These are phyloP conservation scores for Euspilapteryx auroguttella DNA, from an alignment of 2,888 invertebrate species.

Conservation along the genomic window DNA sequence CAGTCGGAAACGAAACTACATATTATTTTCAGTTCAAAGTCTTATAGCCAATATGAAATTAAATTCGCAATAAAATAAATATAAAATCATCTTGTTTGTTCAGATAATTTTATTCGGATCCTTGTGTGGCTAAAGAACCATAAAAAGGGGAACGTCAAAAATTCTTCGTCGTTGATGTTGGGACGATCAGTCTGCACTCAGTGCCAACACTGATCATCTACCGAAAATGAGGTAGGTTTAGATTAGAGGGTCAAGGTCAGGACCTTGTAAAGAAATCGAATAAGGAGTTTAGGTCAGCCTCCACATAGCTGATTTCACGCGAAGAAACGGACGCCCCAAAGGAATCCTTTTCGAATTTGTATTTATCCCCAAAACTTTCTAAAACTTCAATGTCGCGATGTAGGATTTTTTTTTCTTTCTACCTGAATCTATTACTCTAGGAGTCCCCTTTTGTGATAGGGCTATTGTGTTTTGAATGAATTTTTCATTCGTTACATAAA, in stretches of 20 bases:
- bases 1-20: too few species aligned
- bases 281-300: slow-evolving; percentile 31
- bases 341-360: slow-evolving; percentile 4
- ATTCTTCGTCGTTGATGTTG: slow-evolving; percentile 31
- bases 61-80: too few species aligned
- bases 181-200: slow-evolving; percentile 29
- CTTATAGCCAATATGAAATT: too few species aligned
- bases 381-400: slow-evolving; percentile 31
- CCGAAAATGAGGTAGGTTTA: slow-evolving; percentile 43
- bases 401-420: slow-evolving; percentile 25
- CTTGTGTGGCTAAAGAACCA: too few species aligned
- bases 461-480: too few species aligned
- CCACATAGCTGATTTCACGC: slow-evolving; percentile 31
- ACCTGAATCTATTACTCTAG: slow-evolving; percentile 27
- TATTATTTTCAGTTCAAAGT: too few species aligned
- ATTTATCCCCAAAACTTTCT: slow-evolving; percentile 12
- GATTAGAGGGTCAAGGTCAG: slow-evolving; percentile 20
- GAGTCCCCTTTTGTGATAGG: too few species aligned
- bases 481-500: too few species aligned
- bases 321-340: slow-evolving; percentile 44
- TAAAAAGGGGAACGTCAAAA: slow-evolving; percentile 28
- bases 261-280: slow-evolving; percentile 4
- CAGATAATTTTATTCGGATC: too few species aligned
- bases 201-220: slow-evolving; percentile 28
- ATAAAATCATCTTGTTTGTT: too few species aligned